These are phyloP conservation scores for Hystrix cristata DNA, from an alignment of 2,113 vertebrate species.

Conservation along the genomic window DNA sequence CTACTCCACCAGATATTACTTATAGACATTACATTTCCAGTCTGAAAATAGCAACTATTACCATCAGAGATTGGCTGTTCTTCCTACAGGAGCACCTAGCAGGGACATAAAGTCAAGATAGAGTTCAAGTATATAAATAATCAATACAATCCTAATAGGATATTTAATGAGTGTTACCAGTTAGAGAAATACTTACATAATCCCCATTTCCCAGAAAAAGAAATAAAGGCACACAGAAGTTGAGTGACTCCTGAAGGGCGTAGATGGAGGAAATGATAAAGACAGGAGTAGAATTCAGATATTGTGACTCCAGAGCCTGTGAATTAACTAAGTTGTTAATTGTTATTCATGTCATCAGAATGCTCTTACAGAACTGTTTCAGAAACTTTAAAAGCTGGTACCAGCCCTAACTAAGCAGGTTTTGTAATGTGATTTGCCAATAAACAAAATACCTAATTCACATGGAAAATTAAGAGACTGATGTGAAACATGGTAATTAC, in stretches of 20 bases:
- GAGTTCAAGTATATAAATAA: not conserved
- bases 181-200: not conserved
- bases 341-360: not conserved
- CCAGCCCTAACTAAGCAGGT: slow-evolving; percentile 34
- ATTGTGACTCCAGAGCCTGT: not conserved
- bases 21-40: not conserved
- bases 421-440: slow-evolving; percentile 31
- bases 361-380: not conserved
- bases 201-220: slow-evolving; percentile 67
- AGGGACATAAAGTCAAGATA: not conserved
- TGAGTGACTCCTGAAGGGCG: slow-evolving; percentile 51
- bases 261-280: slow-evolving; percentile 36
- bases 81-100: not conserved
- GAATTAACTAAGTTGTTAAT: not conserved
- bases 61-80: not conserved
- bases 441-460: slow-evolving; percentile 65
- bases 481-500: slow-evolving; percentile 35
- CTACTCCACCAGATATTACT: not conserved
- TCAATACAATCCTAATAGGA: not conserved
- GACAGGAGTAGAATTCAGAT: not conserved
- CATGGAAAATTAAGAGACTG: slow-evolving; percentile 61
- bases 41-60: not conserved
- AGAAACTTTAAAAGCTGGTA: slow-evolving; percentile 39
- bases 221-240: slow-evolving; percentile 44
- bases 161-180: not conserved